Base-by-base conservation (phyloP, 2,113 vertebrate species). In the Scortum barcoo region DNA sequence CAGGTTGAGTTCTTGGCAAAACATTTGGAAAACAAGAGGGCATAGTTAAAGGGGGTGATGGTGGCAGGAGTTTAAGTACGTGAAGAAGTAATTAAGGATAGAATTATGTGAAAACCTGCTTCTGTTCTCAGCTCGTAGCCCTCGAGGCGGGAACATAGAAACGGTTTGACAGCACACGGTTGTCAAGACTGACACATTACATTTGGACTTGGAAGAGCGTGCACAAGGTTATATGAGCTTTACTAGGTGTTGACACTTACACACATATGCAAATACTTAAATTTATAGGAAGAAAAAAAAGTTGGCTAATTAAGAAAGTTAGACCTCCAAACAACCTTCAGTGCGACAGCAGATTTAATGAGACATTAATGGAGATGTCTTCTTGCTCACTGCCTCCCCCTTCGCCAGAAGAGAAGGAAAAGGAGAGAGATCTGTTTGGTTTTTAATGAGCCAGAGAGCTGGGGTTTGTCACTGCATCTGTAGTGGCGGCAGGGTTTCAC, bases 381-480 rank as follows among this genome's bases (percentile, higher is more conserved):
- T 81, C 66, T 36, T 71, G 72, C 73, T 75, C 67, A 4, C 73
- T 28, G 70, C 71, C 60, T 88, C 82, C 61, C 76, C 57, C 57
- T 81, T 86, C 3, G 1, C 76, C 58, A 60, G 70, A 76, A 78
- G 57, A 79, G 77, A 81, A 51, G 51, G 51, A 81, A 38, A 70
- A 36, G 22, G 60, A 80, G 84, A 50, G 65, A 61, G 72, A 84
- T 76, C 53, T 83, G 86, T 87, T 90, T 77, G 81, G 50, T 80
- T 92, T 89, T 92, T 93, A 92, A 91, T 93, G 89, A 93, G 88
- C 60, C 71, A 28, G 66, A 61, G 81, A 78, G 80, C 70, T 65
- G 58, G 72, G 79, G 85, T 81, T 79, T 90, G 83, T 87, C 86
- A 63, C 80, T 77, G 79, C 67, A 68, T 89, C 88, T 62, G 68